phyloP scores from a whole-genome alignment of 2,113 vertebrate genomes.

The Eolophus roseicapilla region DNA sequence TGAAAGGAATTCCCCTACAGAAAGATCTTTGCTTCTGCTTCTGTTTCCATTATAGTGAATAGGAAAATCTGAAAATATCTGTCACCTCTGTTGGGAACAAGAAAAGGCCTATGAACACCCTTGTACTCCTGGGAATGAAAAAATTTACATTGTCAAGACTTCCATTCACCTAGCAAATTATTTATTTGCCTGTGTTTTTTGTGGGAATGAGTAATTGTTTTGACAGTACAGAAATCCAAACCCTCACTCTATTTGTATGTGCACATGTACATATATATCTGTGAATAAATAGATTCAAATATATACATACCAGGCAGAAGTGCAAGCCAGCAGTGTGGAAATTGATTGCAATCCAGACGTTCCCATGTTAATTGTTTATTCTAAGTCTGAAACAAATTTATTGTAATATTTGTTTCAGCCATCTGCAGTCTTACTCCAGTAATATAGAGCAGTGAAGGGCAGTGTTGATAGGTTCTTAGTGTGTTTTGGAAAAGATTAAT shows the following conservation, averaged over 20 bases:
- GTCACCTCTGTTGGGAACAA: neutral
- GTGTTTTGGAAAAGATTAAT: slow-evolving; percentile 78
- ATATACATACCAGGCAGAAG: neutral
- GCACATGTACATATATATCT: neutral
- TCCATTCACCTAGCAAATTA: neutral
- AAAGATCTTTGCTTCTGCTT: neutral
- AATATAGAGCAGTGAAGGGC: slow-evolving; percentile 73
- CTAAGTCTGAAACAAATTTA: slow-evolving; percentile 57
- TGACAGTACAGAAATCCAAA: neutral
- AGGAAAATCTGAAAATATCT: neutral
- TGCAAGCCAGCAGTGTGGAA: neutral
- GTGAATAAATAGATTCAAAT: neutral
- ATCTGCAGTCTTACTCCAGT: slow-evolving; percentile 66
- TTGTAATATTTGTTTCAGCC: slow-evolving; percentile 77
- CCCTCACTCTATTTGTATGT: neutral
- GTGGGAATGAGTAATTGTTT: neutral
- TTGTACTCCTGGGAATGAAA: neutral
- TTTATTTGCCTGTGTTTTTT: neutral
- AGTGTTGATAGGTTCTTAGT: slow-evolving; percentile 74
- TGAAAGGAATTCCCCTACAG: neutral
- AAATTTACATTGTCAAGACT: neutral
- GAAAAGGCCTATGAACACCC: neutral
- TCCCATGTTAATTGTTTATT: neutral
- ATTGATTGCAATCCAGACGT: neutral
- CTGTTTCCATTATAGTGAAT: neutral